Evolutionary conservation across 2,888 invertebrate genomes (phyloP).

Genomic region (Litoditis marina): DNA sequence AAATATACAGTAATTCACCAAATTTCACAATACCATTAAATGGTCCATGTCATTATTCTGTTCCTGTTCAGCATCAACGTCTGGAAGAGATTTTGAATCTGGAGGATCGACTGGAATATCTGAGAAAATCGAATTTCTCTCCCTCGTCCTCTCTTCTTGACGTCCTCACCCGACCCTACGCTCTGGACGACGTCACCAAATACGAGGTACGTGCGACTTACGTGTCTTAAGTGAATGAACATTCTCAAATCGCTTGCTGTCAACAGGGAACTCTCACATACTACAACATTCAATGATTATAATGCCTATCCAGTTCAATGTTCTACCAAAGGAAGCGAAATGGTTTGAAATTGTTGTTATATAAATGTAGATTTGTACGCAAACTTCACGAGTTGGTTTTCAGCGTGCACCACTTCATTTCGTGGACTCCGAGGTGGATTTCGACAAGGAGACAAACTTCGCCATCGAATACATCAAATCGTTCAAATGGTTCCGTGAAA

Average conservation of each 20-base stretch:
- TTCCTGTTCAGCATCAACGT: not conserved
- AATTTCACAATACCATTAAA: not conserved
- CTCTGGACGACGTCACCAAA: constrained; percentile 9
- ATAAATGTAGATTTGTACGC: not conserved
- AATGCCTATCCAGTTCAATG: too few relatives aligned
- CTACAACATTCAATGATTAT: not conserved
- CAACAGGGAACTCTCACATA: not conserved
- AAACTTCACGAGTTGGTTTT: not conserved
- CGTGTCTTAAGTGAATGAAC: not conserved
- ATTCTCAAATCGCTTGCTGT: not conserved
- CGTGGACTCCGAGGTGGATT: constrained; percentile 5
- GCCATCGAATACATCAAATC: constrained; percentile 16
- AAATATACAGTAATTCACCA: too few relatives aligned
- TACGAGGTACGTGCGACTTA: constrained; percentile 5
- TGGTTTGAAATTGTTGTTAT: too few relatives aligned
- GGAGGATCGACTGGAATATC: constrained; percentile 14
- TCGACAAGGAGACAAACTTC: constrained; percentile 14
- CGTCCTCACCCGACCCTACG: constrained; percentile 17
- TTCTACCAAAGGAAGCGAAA: too few relatives aligned
- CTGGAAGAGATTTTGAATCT: constrained; percentile 6
- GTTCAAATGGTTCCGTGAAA: constrained; percentile 20
- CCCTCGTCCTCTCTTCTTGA: constrained; percentile 15
- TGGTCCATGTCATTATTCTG: not conserved
- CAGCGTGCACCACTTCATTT: constrained; percentile 9
- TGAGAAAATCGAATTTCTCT: constrained; percentile 2